Percentiles rank a stretch among this genome's conserved stretches.
These are phyloP conservation scores for Enteromius mattozi DNA, from an alignment of 2,797 vertebrate species.

Conservation along the genomic window DNA sequence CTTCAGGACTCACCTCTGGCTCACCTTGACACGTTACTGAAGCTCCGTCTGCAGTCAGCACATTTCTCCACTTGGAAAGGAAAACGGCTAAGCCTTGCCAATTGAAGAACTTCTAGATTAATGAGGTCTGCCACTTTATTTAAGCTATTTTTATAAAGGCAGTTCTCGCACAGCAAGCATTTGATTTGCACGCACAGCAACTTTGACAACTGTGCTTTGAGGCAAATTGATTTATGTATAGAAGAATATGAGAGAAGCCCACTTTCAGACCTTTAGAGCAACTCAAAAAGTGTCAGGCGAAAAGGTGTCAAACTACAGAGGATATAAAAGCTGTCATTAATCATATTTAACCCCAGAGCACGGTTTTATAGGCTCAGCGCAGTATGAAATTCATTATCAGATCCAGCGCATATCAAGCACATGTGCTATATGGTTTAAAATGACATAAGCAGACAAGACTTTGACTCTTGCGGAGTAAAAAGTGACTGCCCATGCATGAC, in stretches of 20 bases:
- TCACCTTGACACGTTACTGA: conserved; percentile 40
- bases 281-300: conserved; percentile 3
- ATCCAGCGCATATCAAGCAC: background rate
- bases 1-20: conserved; percentile 40
- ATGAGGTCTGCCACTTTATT: conserved; percentile 50
- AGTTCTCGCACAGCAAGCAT: conserved; percentile 29
- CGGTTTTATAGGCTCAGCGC: background rate
- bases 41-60: conserved; percentile 48
- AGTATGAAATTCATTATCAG: conserved; percentile 4
- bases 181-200: conserved; percentile 54
- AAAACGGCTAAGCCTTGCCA: conserved; percentile 18
- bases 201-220: conserved; percentile 42
- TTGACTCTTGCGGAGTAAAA: background rate
- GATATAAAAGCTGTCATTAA: conserved; percentile 17
- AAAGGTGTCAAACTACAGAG: conserved; percentile 18
- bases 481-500: no score
- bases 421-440: conserved; percentile 21
- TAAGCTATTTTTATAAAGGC: conserved; percentile 47
- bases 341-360: conserved; percentile 31
- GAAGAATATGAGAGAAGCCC: conserved; percentile 38
- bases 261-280: conserved; percentile 1
- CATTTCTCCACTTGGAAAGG: conserved; percentile 36
- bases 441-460: background rate
- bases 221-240: conserved; percentile 34
- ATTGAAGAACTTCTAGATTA: conserved; percentile 51